Evolutionary conservation across 1,140 invertebrate species (phyloP).

Genomic region (Drosophila yakuba): DNA sequence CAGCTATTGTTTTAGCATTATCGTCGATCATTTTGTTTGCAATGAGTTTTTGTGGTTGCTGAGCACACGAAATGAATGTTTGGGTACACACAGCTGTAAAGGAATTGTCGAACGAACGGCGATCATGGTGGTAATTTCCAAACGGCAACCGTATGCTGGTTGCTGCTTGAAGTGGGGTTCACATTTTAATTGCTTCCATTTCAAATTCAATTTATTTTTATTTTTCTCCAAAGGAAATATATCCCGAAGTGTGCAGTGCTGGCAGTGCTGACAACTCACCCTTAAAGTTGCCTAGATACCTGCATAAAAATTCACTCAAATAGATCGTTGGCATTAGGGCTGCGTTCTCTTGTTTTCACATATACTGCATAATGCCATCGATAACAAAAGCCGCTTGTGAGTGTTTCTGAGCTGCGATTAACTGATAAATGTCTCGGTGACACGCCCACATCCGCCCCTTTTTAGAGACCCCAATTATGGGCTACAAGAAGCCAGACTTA

Average conservation of each 20-base stretch:
- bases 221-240: slow-evolving; percentile 3
- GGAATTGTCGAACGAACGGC: slow-evolving; percentile 61
- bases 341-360: neutral
- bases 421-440: slow-evolving; percentile 12
- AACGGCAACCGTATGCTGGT: slow-evolving; percentile 43
- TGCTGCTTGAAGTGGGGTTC: slow-evolving; percentile 24
- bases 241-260: neutral
- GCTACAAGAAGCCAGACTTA: slow-evolving; percentile 15
- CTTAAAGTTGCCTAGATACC: slow-evolving; percentile 29
- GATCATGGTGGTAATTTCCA: slow-evolving; percentile 75
- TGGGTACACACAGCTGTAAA: slow-evolving; percentile 52
- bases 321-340: neutral
- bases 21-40: slow-evolving; percentile 77
- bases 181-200: slow-evolving; percentile 76
- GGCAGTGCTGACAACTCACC: slow-evolving; percentile 28
- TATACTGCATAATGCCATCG: neutral
- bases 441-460: slow-evolving; percentile 46
- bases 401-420: neutral
- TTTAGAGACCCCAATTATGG: slow-evolving; percentile 9
- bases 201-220: slow-evolving; percentile 72
- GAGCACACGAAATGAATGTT: slow-evolving; percentile 76
- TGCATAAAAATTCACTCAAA: slow-evolving; percentile 53
- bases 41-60: slow-evolving; percentile 74
- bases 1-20: slow-evolving; percentile 54
- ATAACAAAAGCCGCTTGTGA: neutral